phyloP scores from a whole-genome alignment of 1,140 invertebrate genomes.

The Tetraneura akinire region DNA sequence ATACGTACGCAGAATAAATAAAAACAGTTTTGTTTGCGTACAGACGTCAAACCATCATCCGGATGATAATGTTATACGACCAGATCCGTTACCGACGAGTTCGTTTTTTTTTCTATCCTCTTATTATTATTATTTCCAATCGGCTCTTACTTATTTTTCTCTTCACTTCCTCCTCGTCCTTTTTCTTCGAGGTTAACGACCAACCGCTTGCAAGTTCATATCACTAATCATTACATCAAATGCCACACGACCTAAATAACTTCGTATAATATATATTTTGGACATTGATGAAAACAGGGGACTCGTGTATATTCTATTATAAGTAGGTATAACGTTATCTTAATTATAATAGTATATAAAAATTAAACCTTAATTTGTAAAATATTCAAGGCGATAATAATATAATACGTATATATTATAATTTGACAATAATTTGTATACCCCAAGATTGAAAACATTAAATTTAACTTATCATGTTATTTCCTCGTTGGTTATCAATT shows the following conservation, averaged over 20 bases:
- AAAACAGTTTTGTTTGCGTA: slow-evolving; percentile 45
- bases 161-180: background rate
- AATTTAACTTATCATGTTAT: too few relatives aligned
- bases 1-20: slow-evolving; percentile 48
- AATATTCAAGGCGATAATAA: too few relatives aligned
- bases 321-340: too few relatives aligned
- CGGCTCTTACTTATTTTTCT: background rate
- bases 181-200: slow-evolving; percentile 14
- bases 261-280: too few relatives aligned
- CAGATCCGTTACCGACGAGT: slow-evolving; percentile 39
- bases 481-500: too few relatives aligned
- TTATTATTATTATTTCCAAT: slow-evolving; percentile 30
- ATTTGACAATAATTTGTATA: too few relatives aligned
- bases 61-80: slow-evolving; percentile 48
- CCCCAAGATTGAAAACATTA: too few relatives aligned
- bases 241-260: background rate
- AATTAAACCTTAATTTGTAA: too few relatives aligned
- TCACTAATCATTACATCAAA: background rate
- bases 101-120: slow-evolving; percentile 15
- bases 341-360: too few relatives aligned
- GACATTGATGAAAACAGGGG: too few relatives aligned
- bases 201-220: slow-evolving; percentile 13
- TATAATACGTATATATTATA: too few relatives aligned
- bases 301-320: too few relatives aligned
- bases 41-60: slow-evolving; percentile 23